phyloP scores from a whole-genome alignment of 2,113 vertebrate species.

The human (Homo sapiens) region DNA sequence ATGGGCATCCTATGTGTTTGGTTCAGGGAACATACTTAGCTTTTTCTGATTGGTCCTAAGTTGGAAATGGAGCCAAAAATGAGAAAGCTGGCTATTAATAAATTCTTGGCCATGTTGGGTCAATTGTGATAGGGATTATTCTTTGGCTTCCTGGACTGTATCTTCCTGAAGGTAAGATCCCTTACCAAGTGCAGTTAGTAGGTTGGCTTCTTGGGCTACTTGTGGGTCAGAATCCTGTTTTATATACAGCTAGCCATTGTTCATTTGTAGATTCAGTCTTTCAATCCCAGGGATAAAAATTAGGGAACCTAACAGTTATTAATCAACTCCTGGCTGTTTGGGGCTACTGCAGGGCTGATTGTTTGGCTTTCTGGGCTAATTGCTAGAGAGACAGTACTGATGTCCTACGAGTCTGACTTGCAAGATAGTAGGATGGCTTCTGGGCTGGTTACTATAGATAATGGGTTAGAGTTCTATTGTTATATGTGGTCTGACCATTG shows the following conservation, averaged over 20 bases:
- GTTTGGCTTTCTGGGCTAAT: background rate
- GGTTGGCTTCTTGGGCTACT: background rate
- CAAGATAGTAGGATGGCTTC: background rate
- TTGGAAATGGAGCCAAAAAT: background rate
- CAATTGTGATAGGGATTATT: background rate
- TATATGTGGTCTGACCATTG: background rate
- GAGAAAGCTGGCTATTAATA: background rate
- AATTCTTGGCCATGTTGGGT: background rate
- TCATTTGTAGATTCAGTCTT: too few relatives aligned
- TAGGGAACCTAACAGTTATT: background rate
- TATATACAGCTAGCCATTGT: too few relatives aligned
- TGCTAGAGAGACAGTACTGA: background rate
- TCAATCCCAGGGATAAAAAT: background rate
- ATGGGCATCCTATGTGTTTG: background rate
- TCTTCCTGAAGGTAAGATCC: too few relatives aligned
- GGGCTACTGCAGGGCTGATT: background rate
- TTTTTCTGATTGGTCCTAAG: background rate
- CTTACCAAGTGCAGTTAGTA: background rate
- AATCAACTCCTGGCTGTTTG: background rate
- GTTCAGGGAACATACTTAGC: background rate
- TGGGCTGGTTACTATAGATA: background rate
- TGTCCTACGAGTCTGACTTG: background rate
- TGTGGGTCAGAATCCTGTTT: too few relatives aligned
- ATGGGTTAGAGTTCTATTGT: background rate
- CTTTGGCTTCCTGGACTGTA: background rate